phyloP scores from a whole-genome alignment of 2,888 invertebrate species.

The Trissolcus brochymenae region DNA sequence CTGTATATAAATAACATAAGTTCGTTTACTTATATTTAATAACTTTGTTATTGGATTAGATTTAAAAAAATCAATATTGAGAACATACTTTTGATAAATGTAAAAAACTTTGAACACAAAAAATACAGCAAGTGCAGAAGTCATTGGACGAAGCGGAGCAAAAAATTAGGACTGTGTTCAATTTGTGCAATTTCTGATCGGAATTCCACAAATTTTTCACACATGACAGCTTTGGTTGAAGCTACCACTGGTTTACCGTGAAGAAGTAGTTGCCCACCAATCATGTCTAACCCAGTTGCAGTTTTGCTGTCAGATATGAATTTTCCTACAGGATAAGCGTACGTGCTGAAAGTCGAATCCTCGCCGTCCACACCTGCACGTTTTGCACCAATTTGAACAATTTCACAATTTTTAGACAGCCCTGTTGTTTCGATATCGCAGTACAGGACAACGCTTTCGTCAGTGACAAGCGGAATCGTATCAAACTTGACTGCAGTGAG shows the following conservation, averaged over 20 bases:
- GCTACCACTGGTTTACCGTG: conserved; percentile 9
- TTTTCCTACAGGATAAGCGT: conserved; percentile 16
- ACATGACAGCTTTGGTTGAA: background rate
- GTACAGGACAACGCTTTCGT: background rate
- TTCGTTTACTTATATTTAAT: too few species aligned
- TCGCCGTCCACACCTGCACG: conserved; percentile 5
- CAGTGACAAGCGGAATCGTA: background rate
- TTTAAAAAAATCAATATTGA: too few species aligned
- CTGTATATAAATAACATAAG: too few species aligned
- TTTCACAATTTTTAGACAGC: conserved; percentile 23
- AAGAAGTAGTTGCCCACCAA: conserved; percentile 21
- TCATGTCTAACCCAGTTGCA: conserved; percentile 20
- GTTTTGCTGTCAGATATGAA: conserved; percentile 6
- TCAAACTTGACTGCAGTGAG: background rate
- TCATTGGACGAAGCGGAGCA: too few species aligned
- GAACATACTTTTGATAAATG: too few species aligned
- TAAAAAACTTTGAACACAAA: too few species aligned
- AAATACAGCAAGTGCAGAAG: too few species aligned
- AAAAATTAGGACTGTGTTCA: too few species aligned
- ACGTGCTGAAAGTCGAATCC: background rate
- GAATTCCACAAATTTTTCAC: conserved; percentile 21
- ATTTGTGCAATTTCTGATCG: too few species aligned
- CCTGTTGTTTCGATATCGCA: conserved; percentile 36
- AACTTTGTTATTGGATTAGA: too few species aligned
- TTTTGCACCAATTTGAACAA: conserved; percentile 34